Base-by-base conservation (phyloP, 2,888 invertebrate species). In the Adineta ricciae region DNA sequence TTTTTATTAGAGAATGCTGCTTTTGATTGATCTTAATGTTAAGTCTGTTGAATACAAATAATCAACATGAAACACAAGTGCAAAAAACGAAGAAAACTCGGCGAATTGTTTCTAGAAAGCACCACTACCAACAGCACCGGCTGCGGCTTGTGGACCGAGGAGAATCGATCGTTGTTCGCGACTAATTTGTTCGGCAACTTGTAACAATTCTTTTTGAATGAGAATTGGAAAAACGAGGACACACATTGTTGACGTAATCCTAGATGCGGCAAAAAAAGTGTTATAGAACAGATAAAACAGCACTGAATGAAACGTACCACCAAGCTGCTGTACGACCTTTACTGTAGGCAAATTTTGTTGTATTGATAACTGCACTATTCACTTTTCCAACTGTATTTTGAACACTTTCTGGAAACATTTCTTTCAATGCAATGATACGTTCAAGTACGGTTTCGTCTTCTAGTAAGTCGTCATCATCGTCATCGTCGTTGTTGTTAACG, bases 191-290 rank as follows among this genome's bases (percentile, higher is more conserved):
- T 78, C 41, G 14, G 78, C 78, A n/a, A 78, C 78, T 78, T 78
- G 78, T 78, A 78, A 41, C 5, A 78, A 78, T 78, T 78, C 78
- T 78, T 78, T 78, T 78, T 78, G 78, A 78, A 78, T 41, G 11
- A 78, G 41, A 14, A 78, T 78, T 4, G 78, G 78, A 41, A 78
- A 78, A n/a, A 78, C 41, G 4, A 78, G 41, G 11, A 78, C 41
- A 41, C 78, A 41, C 38, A 78, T n/a, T 2, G 78, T 41, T n/a
- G 78, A 78, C 21, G 41, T 78, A 9, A 38, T 5, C 78, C 78
- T 78, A 73, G 21, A 38, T 38, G 24, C 0, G n/a, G 38, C 38
- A 27, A 64, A 64, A 64, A 9, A 64, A 5, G 27, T 46, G 46
- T 46, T 11, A 46, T 46, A 5, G 46, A 46, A 46, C 11, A 64